Evolutionary conservation across 2,888 invertebrate species (phyloP), one percentile per base, ranked within the genome.

Genomic region (Rhodophaea formosa): DNA sequence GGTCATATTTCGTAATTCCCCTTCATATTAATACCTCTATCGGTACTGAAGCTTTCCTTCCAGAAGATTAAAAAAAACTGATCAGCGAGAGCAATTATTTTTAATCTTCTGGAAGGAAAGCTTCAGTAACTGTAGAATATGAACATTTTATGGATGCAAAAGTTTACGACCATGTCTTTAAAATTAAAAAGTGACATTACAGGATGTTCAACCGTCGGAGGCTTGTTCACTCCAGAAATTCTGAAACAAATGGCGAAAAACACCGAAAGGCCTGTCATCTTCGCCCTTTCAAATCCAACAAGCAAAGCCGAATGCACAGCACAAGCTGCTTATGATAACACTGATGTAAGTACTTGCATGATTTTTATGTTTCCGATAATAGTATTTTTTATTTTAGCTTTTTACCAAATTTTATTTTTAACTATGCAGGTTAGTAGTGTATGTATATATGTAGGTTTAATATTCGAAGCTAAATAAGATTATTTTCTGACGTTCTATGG

Each of bases 271-370:
- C 99, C 99, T 1, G 93, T 99, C 69, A 95, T 99, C 61, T 98
- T 98, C 81, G 98, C 99, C 8, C 92, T 99, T 53, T 98, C 98
- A 68, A 99, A 99, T 90, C 99, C 99, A 3, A 99, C 99, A 0
- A 94, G 93, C 75, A 97, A 96, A 91, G 97, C 99, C 0, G 99
- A 99, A 84, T 99, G 99, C 82, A 98, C 99, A 0, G 97, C 99
- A 5, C 96, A 98, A 74, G 94, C 96, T 69, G 98, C 98, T 0
- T 99, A 97, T 79, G 93, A 92, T 2, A 77, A 95, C 71, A 98
- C 98, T 1, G 94, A 97, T 74, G 97, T 96, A 87, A 77, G 80
- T 39, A 56, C 12, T 49, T 57, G n/a, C 29, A 10, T 32, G 16
- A 44, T 46, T 32, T 43, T 55, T n/a, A n/a, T 10, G 23, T 60